Conservation (phyloP, 2,888 invertebrate species). For the Blera fallax region DNA sequence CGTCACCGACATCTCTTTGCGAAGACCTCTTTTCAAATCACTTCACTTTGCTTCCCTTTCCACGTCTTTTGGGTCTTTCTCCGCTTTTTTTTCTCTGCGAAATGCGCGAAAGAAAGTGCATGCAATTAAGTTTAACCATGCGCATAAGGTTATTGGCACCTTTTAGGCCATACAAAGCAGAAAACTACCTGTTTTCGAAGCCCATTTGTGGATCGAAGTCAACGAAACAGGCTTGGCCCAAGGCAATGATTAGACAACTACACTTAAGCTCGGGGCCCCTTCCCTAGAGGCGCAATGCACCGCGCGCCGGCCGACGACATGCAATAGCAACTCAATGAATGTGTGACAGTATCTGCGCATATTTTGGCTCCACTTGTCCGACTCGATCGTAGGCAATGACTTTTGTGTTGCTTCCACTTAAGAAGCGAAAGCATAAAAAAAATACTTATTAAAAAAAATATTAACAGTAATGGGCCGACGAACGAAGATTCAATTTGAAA, state of each 20-base stretch:
- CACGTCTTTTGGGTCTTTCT: neutral
- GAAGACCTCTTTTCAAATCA: conserved; percentile 53
- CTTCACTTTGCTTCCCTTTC: conserved; percentile 32
- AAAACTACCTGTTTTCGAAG: conserved; percentile 41
- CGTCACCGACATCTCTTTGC: neutral
- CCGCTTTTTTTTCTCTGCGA: neutral
- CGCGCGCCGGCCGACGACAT: neutral
- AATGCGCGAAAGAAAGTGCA: conserved; percentile 62
- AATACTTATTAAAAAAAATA: conserved; percentile 29
- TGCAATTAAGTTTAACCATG: conserved; percentile 63
- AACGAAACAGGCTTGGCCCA: conserved; percentile 45
- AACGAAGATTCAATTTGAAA: conserved; percentile 53
- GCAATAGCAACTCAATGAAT: conserved; percentile 36
- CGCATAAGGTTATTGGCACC: conserved; percentile 67
- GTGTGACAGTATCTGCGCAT: conserved; percentile 38
- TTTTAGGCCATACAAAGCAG: conserved; percentile 52
- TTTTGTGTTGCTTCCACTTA: neutral
- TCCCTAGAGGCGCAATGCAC: neutral
- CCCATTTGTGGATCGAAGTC: conserved; percentile 42
- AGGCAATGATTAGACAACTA: conserved; percentile 3
- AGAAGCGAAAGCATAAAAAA: conserved; percentile 10
- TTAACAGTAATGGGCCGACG: conserved; percentile 35
- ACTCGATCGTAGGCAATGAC: conserved; percentile 28
- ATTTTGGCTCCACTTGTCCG: neutral
- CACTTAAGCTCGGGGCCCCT: neutral